Percentiles rank a stretch among this genome's conserved stretches.
phyloP scores from a whole-genome alignment of 2,113 vertebrate species.

The Poeciliopsis retropinna region DNA sequence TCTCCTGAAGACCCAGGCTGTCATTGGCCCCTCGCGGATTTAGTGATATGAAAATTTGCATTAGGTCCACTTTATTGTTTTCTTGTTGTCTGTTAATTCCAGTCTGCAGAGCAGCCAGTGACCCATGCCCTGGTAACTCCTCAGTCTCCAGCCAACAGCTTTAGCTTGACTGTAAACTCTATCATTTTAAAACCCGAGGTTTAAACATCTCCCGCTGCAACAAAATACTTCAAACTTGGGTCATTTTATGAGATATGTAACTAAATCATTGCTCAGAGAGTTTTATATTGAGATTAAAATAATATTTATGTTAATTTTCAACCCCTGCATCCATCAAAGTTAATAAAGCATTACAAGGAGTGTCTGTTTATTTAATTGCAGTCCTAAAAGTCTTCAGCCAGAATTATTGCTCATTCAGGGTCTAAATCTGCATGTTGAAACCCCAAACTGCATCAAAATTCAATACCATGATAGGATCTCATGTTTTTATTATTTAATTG shows the following conservation, averaged over 20 bases:
- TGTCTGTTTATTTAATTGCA: constrained; percentile 57
- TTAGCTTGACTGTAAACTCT: constrained; percentile 36
- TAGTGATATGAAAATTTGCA: constrained; percentile 79
- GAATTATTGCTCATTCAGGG: constrained; percentile 57
- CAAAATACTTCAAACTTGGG: background rate
- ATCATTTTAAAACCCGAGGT: constrained; percentile 10
- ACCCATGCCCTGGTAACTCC: constrained; percentile 73
- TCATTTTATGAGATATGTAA: constrained; percentile 1
- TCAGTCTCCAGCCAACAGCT: constrained; percentile 45
- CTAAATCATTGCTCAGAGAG: background rate
- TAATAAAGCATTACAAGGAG: constrained; percentile 58
- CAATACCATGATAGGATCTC: constrained; percentile 58
- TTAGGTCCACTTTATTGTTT: constrained; percentile 80
- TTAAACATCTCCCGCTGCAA: background rate
- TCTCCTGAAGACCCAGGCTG: constrained; percentile 50
- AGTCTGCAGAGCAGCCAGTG: constrained; percentile 82
- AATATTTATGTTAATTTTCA: constrained; percentile 37
- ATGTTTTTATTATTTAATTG: constrained; percentile 73
- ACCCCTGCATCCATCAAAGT: constrained; percentile 24
- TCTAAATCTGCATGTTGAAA: constrained; percentile 57
- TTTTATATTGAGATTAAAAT: background rate
- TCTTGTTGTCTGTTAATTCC: constrained; percentile 84
- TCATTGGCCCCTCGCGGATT: constrained; percentile 72
- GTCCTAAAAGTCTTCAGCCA: constrained; percentile 52
- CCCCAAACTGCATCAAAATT: constrained; percentile 55